phyloP scores from a whole-genome alignment of 2,888 invertebrate genomes.

The Aphrophora alni region DNA sequence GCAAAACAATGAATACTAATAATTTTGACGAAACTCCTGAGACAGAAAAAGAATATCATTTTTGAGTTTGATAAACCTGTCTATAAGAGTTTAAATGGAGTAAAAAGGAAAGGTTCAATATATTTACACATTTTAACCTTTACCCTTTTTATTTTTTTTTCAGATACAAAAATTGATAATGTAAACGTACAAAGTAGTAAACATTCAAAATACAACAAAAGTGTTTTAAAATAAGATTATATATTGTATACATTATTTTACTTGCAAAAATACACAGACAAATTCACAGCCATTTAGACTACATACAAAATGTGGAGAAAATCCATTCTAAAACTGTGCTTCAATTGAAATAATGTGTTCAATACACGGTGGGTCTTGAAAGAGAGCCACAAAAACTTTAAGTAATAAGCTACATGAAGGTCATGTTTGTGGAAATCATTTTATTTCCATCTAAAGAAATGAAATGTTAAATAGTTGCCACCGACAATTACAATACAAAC shows the following conservation, averaged over 20 bases:
- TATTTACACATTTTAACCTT: background rate
- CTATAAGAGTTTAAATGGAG: too few species aligned
- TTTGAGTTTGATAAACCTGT: too few species aligned
- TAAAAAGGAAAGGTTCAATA: background rate
- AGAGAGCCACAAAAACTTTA: background rate
- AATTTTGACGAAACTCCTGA: too few species aligned
- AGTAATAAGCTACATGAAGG: too few species aligned
- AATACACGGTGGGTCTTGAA: background rate
- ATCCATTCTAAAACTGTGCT: background rate
- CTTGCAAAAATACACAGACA: background rate
- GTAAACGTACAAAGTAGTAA: constrained; percentile 33
- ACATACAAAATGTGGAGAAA: background rate
- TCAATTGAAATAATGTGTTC: background rate
- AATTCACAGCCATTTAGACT: constrained; percentile 4
- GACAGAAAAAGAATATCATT: too few species aligned
- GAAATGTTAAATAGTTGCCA: too few species aligned
- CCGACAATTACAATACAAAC: too few species aligned
- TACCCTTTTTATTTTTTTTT: constrained; percentile 17
- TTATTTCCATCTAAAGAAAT: too few species aligned
- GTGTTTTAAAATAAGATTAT: background rate
- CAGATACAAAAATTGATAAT: constrained; percentile 35
- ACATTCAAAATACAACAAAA: constrained; percentile 33
- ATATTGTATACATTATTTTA: background rate
- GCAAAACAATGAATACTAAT: too few species aligned
- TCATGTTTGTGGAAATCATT: too few species aligned